Percentiles rank a stretch among this genome's conserved stretches.
phyloP scores from a whole-genome alignment of 2,888 invertebrate genomes.

The Plagiodera versicolora region DNA sequence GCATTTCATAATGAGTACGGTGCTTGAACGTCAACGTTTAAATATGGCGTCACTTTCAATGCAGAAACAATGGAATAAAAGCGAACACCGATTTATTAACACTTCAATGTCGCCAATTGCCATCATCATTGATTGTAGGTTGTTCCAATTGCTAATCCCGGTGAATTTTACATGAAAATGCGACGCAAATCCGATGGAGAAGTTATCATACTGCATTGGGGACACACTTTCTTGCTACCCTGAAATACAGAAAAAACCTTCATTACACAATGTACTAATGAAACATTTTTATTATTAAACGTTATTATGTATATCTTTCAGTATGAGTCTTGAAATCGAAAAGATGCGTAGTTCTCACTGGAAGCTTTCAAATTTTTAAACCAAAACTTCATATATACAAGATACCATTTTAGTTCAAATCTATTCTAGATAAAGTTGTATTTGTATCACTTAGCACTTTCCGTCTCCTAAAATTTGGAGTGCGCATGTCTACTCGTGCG shows the following conservation, averaged over 20 bases:
- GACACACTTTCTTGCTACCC: slow-evolving; percentile 90
- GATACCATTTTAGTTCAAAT: too few species aligned
- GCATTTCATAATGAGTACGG: slow-evolving; percentile 33
- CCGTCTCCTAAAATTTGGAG: too few species aligned
- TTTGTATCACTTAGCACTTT: too few species aligned
- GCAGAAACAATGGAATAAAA: slow-evolving; percentile 5
- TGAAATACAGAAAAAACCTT: slow-evolving; percentile 48
- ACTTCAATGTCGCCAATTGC: neutral
- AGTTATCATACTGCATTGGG: slow-evolving; percentile 93
- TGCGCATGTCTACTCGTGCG: too few species aligned
- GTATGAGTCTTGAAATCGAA: too few species aligned
- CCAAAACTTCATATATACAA: too few species aligned
- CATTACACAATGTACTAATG: too few species aligned
- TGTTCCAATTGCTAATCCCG: neutral
- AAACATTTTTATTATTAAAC: too few species aligned
- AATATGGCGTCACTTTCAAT: neutral
- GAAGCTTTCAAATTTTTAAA: too few species aligned
- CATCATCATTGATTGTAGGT: slow-evolving; percentile 7
- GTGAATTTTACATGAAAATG: slow-evolving; percentile 76
- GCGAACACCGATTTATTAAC: neutral
- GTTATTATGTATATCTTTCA: too few species aligned
- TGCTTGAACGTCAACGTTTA: slow-evolving; percentile 32
- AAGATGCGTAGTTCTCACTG: too few species aligned
- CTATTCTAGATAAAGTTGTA: too few species aligned
- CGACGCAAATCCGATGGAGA: slow-evolving; percentile 83